Evolutionary conservation across 2,888 invertebrate species (phyloP), one percentile per base, ranked within the genome.

Genomic region (Mycalesis mineus): DNA sequence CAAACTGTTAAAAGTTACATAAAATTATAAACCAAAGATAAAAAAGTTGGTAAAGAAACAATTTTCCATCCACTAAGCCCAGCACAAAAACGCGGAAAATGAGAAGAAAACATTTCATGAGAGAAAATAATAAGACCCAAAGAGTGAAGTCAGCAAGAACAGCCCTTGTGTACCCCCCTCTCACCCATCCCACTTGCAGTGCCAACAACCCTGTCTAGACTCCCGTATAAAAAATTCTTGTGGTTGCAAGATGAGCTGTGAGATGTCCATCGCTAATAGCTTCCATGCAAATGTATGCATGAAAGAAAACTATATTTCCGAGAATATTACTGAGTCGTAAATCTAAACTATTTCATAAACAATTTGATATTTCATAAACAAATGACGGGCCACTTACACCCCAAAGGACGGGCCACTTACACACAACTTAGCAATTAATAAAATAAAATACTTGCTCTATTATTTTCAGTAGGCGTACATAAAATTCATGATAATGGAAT

Each of bases 161-260:
- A 57, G 60, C 56, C 55, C 62, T 49, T 51, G 39, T 45, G 39
- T 31, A 14, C 13, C 9, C 50, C 60, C 57, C 57, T 33, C 55
- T 53, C 65, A 62, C 51, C 42, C 15, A 7, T 33, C 31, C 41
- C 28, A 7, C 39, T 39, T 15, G 22, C 22, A 22, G 22, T 22
- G 7, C 36, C 51, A 45, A 65, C 57, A 47, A 59, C 65, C 59
- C 61, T 68, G 84, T 83, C 79, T 81, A 79, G 79, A 80, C 80
- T 69, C 63, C 56, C 59, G 68, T 67, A 67, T 67, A 68, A 68
- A 69, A 75, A 73, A 74, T 71, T 72, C 50, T 71, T 60, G 62
- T 59, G 55, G 54, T 51, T 28, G 53, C 37, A 59, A 64, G 55
- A 60, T 55, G 53, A 62, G 55, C 58, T 48, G 51, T 55, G 33